Evolutionary conservation across 2,113 vertebrate genomes (phyloP).

Genomic region (Pagrus major): DNA sequence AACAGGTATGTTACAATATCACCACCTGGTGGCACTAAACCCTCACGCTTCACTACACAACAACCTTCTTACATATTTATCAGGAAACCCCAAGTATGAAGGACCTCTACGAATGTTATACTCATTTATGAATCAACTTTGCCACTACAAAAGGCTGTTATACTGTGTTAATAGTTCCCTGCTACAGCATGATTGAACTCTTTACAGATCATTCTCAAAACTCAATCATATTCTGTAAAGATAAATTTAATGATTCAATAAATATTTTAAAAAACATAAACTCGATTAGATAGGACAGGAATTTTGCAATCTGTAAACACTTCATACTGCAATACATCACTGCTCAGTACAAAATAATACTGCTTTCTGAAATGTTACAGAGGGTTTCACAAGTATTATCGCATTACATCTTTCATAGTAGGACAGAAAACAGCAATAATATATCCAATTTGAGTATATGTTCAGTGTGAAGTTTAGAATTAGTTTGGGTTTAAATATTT

Average conservation of each 20-base stretch:
- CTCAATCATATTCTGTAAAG: slow-evolving; percentile 24
- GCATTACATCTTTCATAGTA: slow-evolving; percentile 12
- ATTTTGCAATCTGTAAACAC: slow-evolving; percentile 55
- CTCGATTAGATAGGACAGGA: slow-evolving; percentile 32
- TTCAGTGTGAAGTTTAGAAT: background rate
- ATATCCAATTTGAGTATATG: background rate
- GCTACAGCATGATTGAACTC: background rate
- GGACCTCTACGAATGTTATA: background rate
- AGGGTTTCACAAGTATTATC: slow-evolving; percentile 11
- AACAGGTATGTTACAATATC: slow-evolving; percentile 17
- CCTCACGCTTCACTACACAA: background rate
- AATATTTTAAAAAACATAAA: slow-evolving; percentile 32
- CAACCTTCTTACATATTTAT: background rate
- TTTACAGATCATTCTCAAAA: slow-evolving; percentile 4
- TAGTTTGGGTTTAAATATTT: slow-evolving; percentile 6
- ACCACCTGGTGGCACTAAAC: slow-evolving; percentile 60
- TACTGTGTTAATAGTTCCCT: background rate
- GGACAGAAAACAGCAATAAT: background rate
- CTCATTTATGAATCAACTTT: background rate
- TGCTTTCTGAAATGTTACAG: slow-evolving; percentile 54
- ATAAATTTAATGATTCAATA: slow-evolving; percentile 58
- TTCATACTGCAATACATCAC: slow-evolving; percentile 62
- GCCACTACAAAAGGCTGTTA: background rate
- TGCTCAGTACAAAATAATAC: slow-evolving; percentile 69
- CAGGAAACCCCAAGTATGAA: background rate